Evolutionary conservation across 2,113 vertebrate genomes (phyloP).

Genomic region (Glaucomys volans): DNA sequence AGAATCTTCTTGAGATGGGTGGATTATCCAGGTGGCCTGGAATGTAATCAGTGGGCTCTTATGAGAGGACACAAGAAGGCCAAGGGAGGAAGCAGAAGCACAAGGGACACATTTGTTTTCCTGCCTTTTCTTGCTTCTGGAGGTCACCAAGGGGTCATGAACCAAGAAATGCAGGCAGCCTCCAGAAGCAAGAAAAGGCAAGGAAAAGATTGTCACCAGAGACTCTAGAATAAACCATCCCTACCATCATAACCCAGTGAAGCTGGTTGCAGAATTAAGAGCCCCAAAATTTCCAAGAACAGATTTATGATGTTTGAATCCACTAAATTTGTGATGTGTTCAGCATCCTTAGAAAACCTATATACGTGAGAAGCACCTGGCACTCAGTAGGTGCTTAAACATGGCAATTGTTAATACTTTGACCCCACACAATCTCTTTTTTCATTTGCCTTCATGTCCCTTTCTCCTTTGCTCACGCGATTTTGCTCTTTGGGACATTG

Average conservation of each 20-base stretch:
- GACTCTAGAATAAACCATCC: neutral
- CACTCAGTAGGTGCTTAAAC: neutral
- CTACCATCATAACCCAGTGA: neutral
- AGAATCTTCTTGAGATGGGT: neutral
- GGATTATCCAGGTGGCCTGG: neutral
- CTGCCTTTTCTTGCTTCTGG: neutral
- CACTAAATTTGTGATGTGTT: neutral
- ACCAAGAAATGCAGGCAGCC: neutral
- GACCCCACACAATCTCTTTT: neutral
- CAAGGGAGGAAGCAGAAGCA: constrained; percentile 6
- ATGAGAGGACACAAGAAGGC: neutral
- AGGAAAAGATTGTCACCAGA: neutral
- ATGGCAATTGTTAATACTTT: neutral
- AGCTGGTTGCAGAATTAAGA: neutral
- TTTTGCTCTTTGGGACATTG: neutral
- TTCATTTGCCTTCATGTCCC: neutral
- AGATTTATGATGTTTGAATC: neutral
- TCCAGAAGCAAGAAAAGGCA: neutral
- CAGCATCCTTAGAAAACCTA: neutral
- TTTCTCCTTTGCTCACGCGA: neutral
- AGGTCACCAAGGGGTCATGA: neutral
- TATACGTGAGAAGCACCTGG: neutral
- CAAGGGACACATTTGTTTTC: neutral
- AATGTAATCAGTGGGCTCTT: neutral
- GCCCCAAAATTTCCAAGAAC: neutral